Evolutionary conservation across 2,797 vertebrate genomes (phyloP), one percentile per base, ranked within the genome.

Genomic region (Jordanella pulchra): DNA sequence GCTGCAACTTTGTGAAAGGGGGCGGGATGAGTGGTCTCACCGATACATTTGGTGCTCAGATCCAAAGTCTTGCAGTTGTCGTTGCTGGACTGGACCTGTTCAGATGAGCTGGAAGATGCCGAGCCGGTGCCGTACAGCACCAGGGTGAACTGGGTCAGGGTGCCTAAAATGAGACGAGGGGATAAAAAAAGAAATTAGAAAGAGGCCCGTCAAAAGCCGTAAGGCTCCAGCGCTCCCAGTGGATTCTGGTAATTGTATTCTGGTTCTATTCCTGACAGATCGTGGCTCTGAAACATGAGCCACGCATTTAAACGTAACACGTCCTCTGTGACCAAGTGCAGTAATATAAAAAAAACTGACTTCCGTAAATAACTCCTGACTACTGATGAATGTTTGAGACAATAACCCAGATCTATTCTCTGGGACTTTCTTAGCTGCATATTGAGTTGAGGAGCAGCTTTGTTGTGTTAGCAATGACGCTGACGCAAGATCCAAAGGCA

Each of bases 131-230:
- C 98, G 0, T 98, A 97, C 14, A 99, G 93, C 65, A 98, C 96
- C 7, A 99, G 91, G 0, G 89, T 93, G 93, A 99, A 98, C 93
- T 97, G 97, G 77, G 97, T 99, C 89, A 99, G 94, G 0, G 97
- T 99, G 81, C 98, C 98, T 99, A 82, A 7, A 68, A 0, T 65
- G 66, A 68, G 74, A 81, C 47, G 80, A n/a, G 25, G 23, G 56
- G 55, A 82, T 61, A 54, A 58, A 69, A 67, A 66, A 66, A 72
- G 14, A 75, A 84, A 78, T 84, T 60, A 76, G 47, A 70, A 55
- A 75, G 44, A 72, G 74, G 67, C 18, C 79, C 78, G 80, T 82
- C 83, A 86, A 74, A 77, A 84, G 75, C 67, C 71, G 73, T 32
- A 23, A 48, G 67, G 65, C 70, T 77, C 35, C 0, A 12, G 51